These are phyloP conservation scores for Epirrhoe alternata DNA, from an alignment of 2,888 invertebrate genomes.

Conservation along the genomic window DNA sequence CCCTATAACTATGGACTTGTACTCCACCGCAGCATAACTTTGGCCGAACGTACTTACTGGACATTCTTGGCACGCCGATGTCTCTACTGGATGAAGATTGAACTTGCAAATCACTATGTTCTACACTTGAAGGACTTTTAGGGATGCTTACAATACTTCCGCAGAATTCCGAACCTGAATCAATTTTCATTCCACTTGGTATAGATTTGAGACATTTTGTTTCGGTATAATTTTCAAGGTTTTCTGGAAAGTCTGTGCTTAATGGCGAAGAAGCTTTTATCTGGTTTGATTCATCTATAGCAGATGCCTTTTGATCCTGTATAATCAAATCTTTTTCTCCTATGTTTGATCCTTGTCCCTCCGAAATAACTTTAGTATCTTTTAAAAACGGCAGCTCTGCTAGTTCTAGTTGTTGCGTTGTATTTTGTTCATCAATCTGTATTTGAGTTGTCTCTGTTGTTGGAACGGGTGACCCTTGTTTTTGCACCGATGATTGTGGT, in stretches of 20 bases:
- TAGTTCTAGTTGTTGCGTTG: background rate
- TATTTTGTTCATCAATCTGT: slow-evolving; percentile 4
- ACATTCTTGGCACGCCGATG: slow-evolving; percentile 6
- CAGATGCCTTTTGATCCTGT: slow-evolving; percentile 1
- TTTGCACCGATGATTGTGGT: background rate
- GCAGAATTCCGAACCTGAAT: slow-evolving; percentile 57
- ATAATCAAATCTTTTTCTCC: slow-evolving; percentile 1
- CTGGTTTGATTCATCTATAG: slow-evolving; percentile 9
- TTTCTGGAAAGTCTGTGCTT: background rate
- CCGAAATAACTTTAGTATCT: background rate
- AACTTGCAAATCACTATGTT: slow-evolving; percentile 17
- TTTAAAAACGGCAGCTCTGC: background rate
- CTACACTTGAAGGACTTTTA: slow-evolving; percentile 10
- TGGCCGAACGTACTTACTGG: slow-evolving; percentile 46
- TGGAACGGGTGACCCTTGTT: background rate
- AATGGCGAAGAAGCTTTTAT: slow-evolving; percentile 6
- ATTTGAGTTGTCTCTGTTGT: background rate
- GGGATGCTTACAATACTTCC: slow-evolving; percentile 37
- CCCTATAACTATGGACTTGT: slow-evolving; percentile 73
- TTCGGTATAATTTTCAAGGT: slow-evolving; percentile 5
- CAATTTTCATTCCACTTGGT: slow-evolving; percentile 47
- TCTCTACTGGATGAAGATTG: slow-evolving; percentile 19
- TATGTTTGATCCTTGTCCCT: background rate
- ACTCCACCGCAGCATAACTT: slow-evolving; percentile 68
- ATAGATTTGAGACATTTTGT: slow-evolving; percentile 21